These are phyloP conservation scores for Mormyrus lacerda DNA, from an alignment of 2,113 vertebrate genomes.

Conservation along the genomic window DNA sequence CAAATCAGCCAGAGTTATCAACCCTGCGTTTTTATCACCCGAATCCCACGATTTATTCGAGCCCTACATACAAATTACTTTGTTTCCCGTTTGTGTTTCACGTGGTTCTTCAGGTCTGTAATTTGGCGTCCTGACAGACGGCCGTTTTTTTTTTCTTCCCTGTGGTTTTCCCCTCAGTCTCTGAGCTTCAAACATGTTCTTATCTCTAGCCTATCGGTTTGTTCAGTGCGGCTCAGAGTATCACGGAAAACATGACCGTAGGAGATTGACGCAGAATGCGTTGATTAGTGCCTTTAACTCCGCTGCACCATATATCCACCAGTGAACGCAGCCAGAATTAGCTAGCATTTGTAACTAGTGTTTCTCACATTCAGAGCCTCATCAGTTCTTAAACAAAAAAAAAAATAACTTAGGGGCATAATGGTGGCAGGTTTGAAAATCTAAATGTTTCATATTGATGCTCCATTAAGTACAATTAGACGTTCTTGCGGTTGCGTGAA, in stretches of 20 bases:
- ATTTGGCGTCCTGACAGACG: neutral
- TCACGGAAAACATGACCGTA: neutral
- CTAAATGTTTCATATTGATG: neutral
- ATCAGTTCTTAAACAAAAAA: neutral
- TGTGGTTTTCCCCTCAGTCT: neutral
- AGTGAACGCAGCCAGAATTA: neutral
- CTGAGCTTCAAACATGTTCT: neutral
- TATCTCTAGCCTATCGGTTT: neutral
- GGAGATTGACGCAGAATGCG: neutral
- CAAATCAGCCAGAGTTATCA: neutral
- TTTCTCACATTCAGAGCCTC: neutral
- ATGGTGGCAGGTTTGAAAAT: neutral
- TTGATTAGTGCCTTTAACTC: neutral
- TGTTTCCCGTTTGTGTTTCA: neutral
- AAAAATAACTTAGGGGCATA: neutral
- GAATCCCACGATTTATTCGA: neutral
- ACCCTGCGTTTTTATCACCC: neutral
- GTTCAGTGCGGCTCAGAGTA: neutral
- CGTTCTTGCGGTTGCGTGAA: neutral
- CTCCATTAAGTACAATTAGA: neutral
- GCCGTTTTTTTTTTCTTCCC: neutral
- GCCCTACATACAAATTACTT: neutral
- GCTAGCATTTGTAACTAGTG: neutral
- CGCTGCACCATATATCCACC: neutral
- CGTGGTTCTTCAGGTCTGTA: neutral